A percentile compares a stretch with the other conserved stretches of the same genome.
These are phyloP conservation scores for Luffia ferchaultella DNA, from an alignment of 2,888 invertebrate genomes.

Conservation along the genomic window DNA sequence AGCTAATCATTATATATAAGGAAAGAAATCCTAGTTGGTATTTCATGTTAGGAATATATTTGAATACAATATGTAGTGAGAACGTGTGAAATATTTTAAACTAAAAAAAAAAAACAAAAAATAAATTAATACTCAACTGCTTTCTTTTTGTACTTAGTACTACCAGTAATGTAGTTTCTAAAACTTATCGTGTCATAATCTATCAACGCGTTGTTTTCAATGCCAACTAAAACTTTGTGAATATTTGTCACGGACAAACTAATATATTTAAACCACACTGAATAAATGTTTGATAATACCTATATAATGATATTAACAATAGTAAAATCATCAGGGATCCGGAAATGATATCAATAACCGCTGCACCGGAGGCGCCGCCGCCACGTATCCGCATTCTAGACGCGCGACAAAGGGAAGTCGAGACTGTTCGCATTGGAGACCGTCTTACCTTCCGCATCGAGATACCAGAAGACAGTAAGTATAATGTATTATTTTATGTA, in stretches of 20 bases:
- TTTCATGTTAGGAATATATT: background rate
- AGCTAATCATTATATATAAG: slow-evolving; percentile 12
- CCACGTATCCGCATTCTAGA: slow-evolving; percentile 93
- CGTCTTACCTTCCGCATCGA: slow-evolving; percentile 95
- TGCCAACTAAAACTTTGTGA: no score
- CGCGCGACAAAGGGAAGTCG: slow-evolving; percentile 85
- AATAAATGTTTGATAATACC: no score
- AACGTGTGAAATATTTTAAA: background rate
- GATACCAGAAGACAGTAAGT: slow-evolving; percentile 95
- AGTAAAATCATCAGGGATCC: slow-evolving; percentile 79
- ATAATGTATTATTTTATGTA: no score
- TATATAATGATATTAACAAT: no score
- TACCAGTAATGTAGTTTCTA: no score
- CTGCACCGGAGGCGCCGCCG: slow-evolving; percentile 93
- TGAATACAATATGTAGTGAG: background rate
- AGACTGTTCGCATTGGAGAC: slow-evolving; percentile 94
- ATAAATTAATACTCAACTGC: no score
- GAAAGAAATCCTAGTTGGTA: slow-evolving; percentile 10
- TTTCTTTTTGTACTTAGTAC: no score
- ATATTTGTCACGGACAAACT: no score
- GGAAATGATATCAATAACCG: slow-evolving; percentile 95
- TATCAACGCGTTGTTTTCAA: no score
- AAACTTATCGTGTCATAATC: no score
- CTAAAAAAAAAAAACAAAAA: no score
- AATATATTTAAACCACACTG: no score